Conservation (phyloP, 2,113 vertebrate genomes). For the Megaptera novaeangliae region DNA sequence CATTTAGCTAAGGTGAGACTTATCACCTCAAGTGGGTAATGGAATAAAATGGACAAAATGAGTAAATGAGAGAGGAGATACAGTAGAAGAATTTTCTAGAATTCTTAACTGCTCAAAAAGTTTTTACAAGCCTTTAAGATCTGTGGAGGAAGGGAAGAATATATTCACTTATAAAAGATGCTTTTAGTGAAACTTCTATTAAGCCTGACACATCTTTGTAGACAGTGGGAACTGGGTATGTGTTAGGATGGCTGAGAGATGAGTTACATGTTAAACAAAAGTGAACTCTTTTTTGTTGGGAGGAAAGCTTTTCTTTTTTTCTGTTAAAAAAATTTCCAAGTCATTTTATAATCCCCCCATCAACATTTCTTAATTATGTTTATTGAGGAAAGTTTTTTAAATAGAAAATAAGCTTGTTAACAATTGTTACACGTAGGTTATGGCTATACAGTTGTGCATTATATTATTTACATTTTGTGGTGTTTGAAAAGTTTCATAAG, state of each 20-base stretch:
- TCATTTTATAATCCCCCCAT: background rate
- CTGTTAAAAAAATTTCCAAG: background rate
- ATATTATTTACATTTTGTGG: background rate
- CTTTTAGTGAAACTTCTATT: background rate
- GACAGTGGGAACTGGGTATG: background rate
- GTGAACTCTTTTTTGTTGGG: background rate
- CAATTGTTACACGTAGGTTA: background rate
- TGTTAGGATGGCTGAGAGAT: background rate
- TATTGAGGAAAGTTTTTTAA: background rate
- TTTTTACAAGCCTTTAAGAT: background rate
- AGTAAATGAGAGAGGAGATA: background rate
- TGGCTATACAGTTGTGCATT: background rate
- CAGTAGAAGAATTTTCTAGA: background rate
- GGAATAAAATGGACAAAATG: background rate
- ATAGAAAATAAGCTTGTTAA: background rate
- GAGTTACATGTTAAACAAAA: background rate
- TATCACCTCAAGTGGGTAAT: background rate
- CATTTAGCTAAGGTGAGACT: background rate
- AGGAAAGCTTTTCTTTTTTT: background rate
- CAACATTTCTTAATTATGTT: background rate
- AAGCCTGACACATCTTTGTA: background rate
- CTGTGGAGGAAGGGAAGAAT: background rate
- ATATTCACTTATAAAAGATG: slow-evolving; percentile 18
- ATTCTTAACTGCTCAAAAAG: slow-evolving; percentile 3
- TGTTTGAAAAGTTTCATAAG: background rate